Evolutionary conservation across 2,797 vertebrate species (phyloP).

Genomic region (Lepidocolaptes lacrymiger): DNA sequence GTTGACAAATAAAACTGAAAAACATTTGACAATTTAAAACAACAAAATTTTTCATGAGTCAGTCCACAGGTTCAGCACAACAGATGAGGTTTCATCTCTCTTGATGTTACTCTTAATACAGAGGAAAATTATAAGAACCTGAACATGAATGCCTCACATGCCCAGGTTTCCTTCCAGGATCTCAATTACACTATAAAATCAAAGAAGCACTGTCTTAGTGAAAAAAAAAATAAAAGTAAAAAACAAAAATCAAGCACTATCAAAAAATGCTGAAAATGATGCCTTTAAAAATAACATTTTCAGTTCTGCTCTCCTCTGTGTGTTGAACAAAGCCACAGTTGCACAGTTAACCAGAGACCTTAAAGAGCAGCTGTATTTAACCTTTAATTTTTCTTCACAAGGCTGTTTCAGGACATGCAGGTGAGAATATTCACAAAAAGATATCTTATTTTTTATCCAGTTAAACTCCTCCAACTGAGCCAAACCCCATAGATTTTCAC

Average conservation of each 20-base stretch:
- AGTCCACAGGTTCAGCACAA: neutral
- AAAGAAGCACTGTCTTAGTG: neutral
- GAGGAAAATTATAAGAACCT: neutral
- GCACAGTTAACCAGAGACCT: neutral
- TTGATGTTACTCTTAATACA: neutral
- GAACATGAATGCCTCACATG: rapidly evolving
- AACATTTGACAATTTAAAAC: neutral
- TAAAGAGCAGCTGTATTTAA: neutral
- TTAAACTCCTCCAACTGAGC: neutral
- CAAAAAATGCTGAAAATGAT: neutral
- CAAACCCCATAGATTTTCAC: neutral
- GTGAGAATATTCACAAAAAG: neutral
- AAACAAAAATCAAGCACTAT: neutral
- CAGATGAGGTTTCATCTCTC: neutral
- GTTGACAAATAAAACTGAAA: neutral
- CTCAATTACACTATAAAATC: neutral
- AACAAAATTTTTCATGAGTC: neutral
- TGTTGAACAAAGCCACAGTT: neutral
- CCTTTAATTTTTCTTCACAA: neutral
- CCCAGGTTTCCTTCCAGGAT: neutral
- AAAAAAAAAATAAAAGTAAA: neutral
- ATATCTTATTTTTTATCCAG: neutral
- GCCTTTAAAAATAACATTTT: neutral
- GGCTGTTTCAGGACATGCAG: neutral
- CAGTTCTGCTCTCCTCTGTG: neutral